Base-by-base conservation (phyloP, 2,113 vertebrate genomes). In the Hiodon tergisus region DNA sequence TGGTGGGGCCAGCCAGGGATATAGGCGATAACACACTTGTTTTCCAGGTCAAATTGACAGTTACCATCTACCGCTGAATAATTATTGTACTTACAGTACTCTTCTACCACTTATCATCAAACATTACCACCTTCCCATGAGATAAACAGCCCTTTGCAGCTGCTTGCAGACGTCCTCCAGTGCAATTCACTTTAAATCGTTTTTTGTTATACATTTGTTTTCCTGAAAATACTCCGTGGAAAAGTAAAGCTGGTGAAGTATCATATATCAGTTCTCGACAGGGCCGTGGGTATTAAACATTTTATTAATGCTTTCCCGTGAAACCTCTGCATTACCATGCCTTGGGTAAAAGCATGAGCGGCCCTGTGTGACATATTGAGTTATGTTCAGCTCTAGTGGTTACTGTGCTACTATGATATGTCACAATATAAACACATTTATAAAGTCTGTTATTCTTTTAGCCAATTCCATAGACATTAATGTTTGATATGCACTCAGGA, bases 21-120 rank as follows among this genome's bases (percentile, higher is more conserved):
- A n/a, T 69, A 17, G 31, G 10, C 13, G 17, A 74, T n/a, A 51
- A 57, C 17, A 74, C 2, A 52, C 51, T 63, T 66, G 51, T 16
- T n/a, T 14, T 65, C 52, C 46, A 58, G 67, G 14, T 66, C 63
- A 58, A 65, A 71, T 47, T 65, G 59, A 71, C 61, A 47, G 50
- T n/a, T 52, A 16, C 69, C 2, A 63, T 60, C 17, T 63, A 11
- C 58, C 46, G 57, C 54, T 47, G 67, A 3, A 48, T 53, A 50
- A 47, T 72, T 62, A 48, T 51, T 46, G 17, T 6, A 46, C 62
- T 46, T 65, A 65, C 2, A 63, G 62, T n/a, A 31, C 17, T 66
- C 9, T 66, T 17, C 63, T 66, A 9, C 63, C 46, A 66, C 46
- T 47, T 66, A 3, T 4, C 4, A 47, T 48, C 31, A 31, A 65